These are phyloP conservation scores for Proisotoma minuta DNA, from an alignment of 2,888 invertebrate genomes.

Conservation along the genomic window DNA sequence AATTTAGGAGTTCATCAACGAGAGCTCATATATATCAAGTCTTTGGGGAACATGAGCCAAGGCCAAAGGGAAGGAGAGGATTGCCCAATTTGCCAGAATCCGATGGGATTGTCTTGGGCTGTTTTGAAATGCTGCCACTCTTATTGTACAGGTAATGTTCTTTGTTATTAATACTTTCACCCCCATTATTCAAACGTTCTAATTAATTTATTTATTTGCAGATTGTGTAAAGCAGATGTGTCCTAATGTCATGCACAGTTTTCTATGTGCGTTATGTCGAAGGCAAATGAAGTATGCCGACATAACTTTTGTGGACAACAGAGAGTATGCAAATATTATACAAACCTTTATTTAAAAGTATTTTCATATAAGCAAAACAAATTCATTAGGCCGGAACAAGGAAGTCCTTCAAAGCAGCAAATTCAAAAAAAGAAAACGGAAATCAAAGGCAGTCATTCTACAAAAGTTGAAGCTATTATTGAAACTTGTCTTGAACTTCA, in stretches of 20 bases:
- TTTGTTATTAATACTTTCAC: too few species aligned
- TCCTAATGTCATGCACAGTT: slow-evolving; percentile 24
- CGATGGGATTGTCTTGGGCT: slow-evolving; percentile 62
- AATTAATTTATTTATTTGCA: too few species aligned
- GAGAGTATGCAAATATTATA: neutral
- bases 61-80: slow-evolving; percentile 56
- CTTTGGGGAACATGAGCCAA: slow-evolving; percentile 57
- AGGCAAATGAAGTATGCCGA: slow-evolving; percentile 54
- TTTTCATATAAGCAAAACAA: too few species aligned
- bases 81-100: slow-evolving; percentile 66
- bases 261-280: slow-evolving; percentile 60
- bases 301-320: slow-evolving; percentile 52
- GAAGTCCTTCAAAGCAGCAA: neutral
- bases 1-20: slow-evolving; percentile 52
- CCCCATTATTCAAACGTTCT: too few species aligned
- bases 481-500: slow-evolving; percentile 58
- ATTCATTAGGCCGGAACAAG: neutral
- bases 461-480: slow-evolving; percentile 65
- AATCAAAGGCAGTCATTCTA: slow-evolving; percentile 63
- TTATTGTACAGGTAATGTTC: too few species aligned
- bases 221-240: slow-evolving; percentile 49
- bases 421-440: slow-evolving; percentile 10
- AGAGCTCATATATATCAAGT: slow-evolving; percentile 62
- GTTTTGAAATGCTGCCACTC: slow-evolving; percentile 70
- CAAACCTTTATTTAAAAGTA: neutral